Base-by-base conservation (phyloP, 1,140 invertebrate genomes). In the Meloidogyne exigua region DNA sequence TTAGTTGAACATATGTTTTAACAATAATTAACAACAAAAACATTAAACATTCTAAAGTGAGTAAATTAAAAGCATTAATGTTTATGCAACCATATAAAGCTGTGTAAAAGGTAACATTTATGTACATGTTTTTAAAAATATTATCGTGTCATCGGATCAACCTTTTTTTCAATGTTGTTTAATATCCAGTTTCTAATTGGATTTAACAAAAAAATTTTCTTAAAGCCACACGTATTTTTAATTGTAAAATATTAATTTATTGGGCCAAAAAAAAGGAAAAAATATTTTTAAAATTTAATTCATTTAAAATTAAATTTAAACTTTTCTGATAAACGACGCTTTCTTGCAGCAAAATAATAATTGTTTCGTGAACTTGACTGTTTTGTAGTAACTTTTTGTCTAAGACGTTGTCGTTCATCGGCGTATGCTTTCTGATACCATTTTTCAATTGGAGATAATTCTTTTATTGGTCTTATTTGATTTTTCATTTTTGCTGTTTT, bases 141-240 rank as follows among this genome's bases (percentile, higher is more conserved):
- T 57, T 57, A 57, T 57, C 49, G n/a, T 57, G 49, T 57, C 49
- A 57, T 57, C 44, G 49, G 49, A 57, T 57, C 49, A n/a, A 57
- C 21, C 21, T n/a, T 49, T 49, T 18, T 57, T 57, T 57, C 0
- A n/a, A n/a, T 57, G n/a, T 10, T 57, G 7, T 3, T 57, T 57
- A n/a, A 57, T 9, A n/a, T n/a, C 49, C 49, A n/a, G 49, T 57
- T 57, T 57, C 18, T 57, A 57, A 57, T 57, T 57, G 49, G 49
- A n/a, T 57, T 57, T 57, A 57, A 57, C n/a, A 57, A 5, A 57
- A n/a, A n/a, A 15, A 7, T 57, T 57, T 57, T 10, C 1, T 21
- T 57, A 57, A 57, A n/a, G 49, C 49, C 49, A 57, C 49, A 57
- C 49, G n/a, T n/a, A 49, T 2, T 49, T 49, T 15, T 49, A 4